Conservation (phyloP, 2,113 vertebrate species). For the Leucopternis melanops region DNA sequence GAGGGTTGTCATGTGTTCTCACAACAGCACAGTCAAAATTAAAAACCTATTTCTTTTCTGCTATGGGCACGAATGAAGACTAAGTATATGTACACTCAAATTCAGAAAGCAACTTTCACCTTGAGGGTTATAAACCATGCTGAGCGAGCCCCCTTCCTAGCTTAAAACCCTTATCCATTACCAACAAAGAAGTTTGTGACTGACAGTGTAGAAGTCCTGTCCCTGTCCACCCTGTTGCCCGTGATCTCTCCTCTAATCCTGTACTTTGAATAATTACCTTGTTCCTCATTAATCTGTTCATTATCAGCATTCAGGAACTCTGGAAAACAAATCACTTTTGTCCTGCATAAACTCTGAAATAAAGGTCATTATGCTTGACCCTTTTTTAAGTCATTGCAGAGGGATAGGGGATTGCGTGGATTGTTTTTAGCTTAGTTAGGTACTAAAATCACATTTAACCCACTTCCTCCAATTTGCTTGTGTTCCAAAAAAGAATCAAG, state of each 20-base stretch:
- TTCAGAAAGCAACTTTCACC: neutral
- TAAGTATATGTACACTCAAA: neutral
- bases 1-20: neutral
- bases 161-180: neutral
- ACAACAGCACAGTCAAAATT: neutral
- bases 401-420: neutral
- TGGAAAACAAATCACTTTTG: neutral
- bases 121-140: neutral
- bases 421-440: neutral
- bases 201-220: neutral
- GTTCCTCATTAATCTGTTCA: neutral
- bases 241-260: neutral
- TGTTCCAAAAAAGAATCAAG: neutral
- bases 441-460: neutral
- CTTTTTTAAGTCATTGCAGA: neutral
- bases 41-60: neutral
- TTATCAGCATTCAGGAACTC: neutral
- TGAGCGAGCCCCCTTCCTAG: neutral
- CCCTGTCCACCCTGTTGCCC: rapidly evolving
- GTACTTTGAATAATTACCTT: neutral
- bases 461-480: neutral
- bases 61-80: neutral
- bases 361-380: neutral
- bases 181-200: neutral
- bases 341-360: neutral